Evolutionary conservation across 2,113 vertebrate genomes (phyloP).

Genomic region (Colossoma macropomum): DNA sequence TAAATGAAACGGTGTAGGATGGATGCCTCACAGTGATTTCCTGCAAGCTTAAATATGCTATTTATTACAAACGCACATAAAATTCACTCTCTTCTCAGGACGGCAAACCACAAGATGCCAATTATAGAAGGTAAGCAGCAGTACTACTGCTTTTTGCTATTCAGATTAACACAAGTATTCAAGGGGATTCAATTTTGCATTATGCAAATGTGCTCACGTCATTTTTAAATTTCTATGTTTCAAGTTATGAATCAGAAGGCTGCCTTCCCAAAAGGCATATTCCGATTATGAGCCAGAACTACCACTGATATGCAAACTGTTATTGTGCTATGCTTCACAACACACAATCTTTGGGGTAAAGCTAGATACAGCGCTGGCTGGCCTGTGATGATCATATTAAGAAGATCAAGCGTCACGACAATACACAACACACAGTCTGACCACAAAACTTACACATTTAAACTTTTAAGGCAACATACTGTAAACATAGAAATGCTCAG

Average conservation of each 20-base stretch:
- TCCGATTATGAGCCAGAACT: slow-evolving; percentile 58
- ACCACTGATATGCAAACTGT: slow-evolving; percentile 49
- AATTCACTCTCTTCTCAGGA: slow-evolving; percentile 93
- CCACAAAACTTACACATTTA: slow-evolving; percentile 7
- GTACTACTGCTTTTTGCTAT: slow-evolving; percentile 74
- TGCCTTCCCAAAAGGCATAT: slow-evolving; percentile 73
- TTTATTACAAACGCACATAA: slow-evolving; percentile 99
- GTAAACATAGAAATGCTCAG: not conserved
- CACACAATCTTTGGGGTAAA: slow-evolving; percentile 51
- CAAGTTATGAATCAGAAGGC: slow-evolving; percentile 62
- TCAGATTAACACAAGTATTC: slow-evolving; percentile 82
- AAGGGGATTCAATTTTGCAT: slow-evolving; percentile 79
- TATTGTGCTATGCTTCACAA: slow-evolving; percentile 45
- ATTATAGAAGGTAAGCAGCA: slow-evolving; percentile 80
- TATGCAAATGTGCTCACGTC: slow-evolving; percentile 79
- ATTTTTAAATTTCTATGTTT: slow-evolving; percentile 76
- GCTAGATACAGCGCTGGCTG: slow-evolving; percentile 1
- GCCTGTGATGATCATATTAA: slow-evolving; percentile 38
- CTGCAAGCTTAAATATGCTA: slow-evolving; percentile 99
- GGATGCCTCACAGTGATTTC: slow-evolving; percentile 98
- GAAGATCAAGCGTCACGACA: slow-evolving; percentile 16
- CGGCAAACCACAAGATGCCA: slow-evolving; percentile 91
- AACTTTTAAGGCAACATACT: not conserved
- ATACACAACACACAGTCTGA: not conserved
- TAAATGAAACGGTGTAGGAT: slow-evolving; percentile 98